Evolutionary conservation across 2,113 vertebrate species (phyloP), one percentile per base, ranked within the genome.

Genomic region (Tricholaema leucomelas): DNA sequence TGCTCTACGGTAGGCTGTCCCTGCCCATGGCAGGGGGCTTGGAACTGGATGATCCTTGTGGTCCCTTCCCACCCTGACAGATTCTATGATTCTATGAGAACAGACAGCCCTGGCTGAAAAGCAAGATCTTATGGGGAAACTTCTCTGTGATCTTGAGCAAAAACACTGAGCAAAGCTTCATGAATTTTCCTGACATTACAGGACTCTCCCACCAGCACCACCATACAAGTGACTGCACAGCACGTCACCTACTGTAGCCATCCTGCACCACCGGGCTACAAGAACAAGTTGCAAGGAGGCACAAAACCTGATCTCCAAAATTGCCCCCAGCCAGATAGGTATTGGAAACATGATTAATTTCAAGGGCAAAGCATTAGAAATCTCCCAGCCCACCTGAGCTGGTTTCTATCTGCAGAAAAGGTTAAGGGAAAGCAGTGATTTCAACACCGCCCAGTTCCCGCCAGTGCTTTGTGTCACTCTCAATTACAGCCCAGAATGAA

Each of bases 401-500:
- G 21, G 15, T 94, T 88, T 83, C 91, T 83, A 92, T 86, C 84
- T 84, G 71, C 83, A 88, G 52, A 92, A 95, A 90, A 87, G 1
- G 48, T 33, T 54, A 85, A 75, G 30, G 76, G 88, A 79, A 89
- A 82, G 38, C 66, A 90, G 38, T 27, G 87, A 91, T 91, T 94
- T 88, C 86, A 91, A 87, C 81, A 87, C 5, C 5, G 67, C 81
- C 75, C 72, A 91, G 87, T 90, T 92, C 95, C 80, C 90, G 90
- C 79, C 63, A 93, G 88, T 18, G 48, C 66, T 93, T 93, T 96
- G 90, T 93, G 91, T 86, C 90, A 94, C 81, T 86, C 93, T 90
- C 91, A 93, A 94, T 94, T 93, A 90, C 71, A 81, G 84, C 85
- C 50, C 70, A 92, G 87, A 91, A 92, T 91, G 87, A 95, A 95